Percentiles rank a stretch among this genome's conserved stretches.
phyloP scores from a whole-genome alignment of 2,113 vertebrate genomes.

The Aspiorhynchus laticeps region DNA sequence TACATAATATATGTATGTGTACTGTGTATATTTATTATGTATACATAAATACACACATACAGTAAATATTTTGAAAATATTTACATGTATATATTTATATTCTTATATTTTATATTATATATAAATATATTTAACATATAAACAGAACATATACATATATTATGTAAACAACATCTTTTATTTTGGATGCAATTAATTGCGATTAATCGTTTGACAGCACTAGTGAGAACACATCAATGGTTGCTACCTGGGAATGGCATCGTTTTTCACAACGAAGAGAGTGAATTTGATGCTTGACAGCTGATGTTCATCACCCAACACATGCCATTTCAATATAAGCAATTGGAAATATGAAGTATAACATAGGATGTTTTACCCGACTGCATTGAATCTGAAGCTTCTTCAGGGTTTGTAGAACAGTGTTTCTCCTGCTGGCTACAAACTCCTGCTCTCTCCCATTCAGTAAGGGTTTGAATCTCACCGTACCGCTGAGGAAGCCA shows the following conservation, averaged over 20 bases:
- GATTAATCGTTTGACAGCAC: no score
- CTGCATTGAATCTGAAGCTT: background rate
- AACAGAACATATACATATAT: no score
- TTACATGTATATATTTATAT: no score
- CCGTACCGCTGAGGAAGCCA: background rate
- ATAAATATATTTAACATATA: no score
- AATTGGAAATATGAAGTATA: background rate
- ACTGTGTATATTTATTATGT: no score
- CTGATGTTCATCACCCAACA: background rate
- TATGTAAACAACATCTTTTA: no score
- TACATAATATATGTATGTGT: no score
- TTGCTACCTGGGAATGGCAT: background rate
- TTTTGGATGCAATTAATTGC: no score
- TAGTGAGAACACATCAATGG: no score
- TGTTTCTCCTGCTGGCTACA: background rate
- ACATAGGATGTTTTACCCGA: background rate
- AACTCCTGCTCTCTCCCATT: constrained; percentile 10
- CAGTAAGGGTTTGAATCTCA: constrained; percentile 15
- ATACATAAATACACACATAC: no score
- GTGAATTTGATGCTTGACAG: background rate
- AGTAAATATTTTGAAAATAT: no score
- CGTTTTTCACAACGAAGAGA: background rate
- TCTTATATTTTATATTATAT: no score
- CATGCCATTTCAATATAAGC: background rate
- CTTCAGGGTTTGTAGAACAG: constrained; percentile 2